Base-by-base conservation (phyloP, 2,797 vertebrate species). In the Sebastes elongatus region DNA sequence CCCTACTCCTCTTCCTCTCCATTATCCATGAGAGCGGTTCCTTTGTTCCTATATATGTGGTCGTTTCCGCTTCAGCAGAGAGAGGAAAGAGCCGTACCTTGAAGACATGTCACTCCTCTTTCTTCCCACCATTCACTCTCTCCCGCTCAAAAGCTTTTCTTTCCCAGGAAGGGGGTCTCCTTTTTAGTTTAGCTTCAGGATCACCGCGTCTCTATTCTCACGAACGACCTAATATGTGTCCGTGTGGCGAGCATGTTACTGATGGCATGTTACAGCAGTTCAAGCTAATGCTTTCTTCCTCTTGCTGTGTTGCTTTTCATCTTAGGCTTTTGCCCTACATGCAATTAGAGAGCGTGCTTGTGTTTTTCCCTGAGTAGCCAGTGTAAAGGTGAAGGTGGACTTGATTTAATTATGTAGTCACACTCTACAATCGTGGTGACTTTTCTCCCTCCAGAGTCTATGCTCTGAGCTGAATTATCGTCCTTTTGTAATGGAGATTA, bases 401-500 rank as follows among this genome's bases (percentile, higher is more conserved):
- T 72, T 83, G 62, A 81, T 88, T 90, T 89, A 92, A 91, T 93
- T 76, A 92, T 64, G 78, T 69, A 55, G 80, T 32, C 38, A 22
- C 66, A 80, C 63, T 78, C 78, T 68, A 64, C 70, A 61, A 10
- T 78, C 46, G 6, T 7, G 55, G 73, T 27, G 62, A 73, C 76
- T 69, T 74, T 70, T 70, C 27, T 71, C 66, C 25, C 81, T 68
- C 42, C 9, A 35, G 60, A 81, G 73, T 88, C 77, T 23, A 1
- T 3, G 30, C 78, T 84, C 66, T 63, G 42, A 76, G 56, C 56
- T 59, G 80, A 93, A 80, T 93, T 60, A 77, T 90, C 46, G 74
- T 78, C 89, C 89, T 89, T 88, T 92, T 92, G 84, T 92, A 90
- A 93, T 88, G 89, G 85, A 92, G 93, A 92, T 94, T 89, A 94